Base-by-base conservation (phyloP, 1,140 invertebrate species). In the Holotrichia oblita region DNA sequence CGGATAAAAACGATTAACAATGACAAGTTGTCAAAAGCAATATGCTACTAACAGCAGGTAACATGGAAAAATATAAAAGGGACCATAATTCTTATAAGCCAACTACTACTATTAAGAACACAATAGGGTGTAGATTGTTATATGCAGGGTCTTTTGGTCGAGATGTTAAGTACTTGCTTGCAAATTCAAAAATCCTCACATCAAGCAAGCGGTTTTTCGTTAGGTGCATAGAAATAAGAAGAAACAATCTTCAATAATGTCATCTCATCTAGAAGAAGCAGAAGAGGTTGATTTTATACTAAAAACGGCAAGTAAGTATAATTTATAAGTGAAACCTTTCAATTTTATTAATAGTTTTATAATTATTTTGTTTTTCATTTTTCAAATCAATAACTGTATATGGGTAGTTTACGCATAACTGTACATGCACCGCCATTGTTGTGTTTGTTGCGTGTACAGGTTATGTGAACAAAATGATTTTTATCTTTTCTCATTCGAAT, bases 261-360 rank as follows among this genome's bases (percentile, higher is more conserved):
- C 77, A 77, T 80, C 79, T 42, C 77, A 80, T 69, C 44, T 83
- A 9, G 82, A 82, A 48, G 81, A 80, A 64, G 85, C 85, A 3
- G 81, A 83, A 82, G 84, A 85, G 78, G 81, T 86, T 42, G 84
- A 85, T 82, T 86, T 86, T 82, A 83, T 86, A 27, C 82, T 81
- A 41, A 86, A 86, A 84, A 85, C 84, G 9, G 85, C 85, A 72
- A 86, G 85, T 86, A 84, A 85, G 85, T 86, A 77, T 4, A 17
- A 6, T 8, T 17, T 76, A 48, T 42, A 48, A 44, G 14, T 22
- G 41, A 48, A 0, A 40, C n/a, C n/a, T n/a, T n/a, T 73, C n/a
- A n/a, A n/a, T n/a, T n/a, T n/a, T n/a, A n/a, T n/a, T n/a, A n/a
- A n/a, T n/a, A n/a, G n/a, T n/a, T n/a, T n/a, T n/a, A n/a, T n/a